Conservation (phyloP, 2,797 vertebrate species). For the Diceros bicornis region DNA sequence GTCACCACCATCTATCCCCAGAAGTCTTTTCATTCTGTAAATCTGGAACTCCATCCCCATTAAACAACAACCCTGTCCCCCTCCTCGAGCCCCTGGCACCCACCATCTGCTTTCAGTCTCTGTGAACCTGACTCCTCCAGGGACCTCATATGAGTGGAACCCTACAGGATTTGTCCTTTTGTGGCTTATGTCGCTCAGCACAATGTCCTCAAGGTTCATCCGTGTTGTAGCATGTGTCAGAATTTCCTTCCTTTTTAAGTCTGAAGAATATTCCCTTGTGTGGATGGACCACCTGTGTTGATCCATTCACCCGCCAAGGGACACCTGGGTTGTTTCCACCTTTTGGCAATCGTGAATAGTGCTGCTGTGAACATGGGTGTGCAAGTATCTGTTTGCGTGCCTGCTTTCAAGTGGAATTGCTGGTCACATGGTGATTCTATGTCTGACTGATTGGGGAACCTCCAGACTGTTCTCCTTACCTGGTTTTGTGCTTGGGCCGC, state of each 20-base stretch:
- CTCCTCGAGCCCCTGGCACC: background rate
- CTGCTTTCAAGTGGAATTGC: background rate
- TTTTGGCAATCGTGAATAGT: background rate
- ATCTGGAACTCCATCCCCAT: background rate
- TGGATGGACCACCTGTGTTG: background rate
- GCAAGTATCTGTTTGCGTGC: too few species aligned
- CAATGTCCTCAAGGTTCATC: too few species aligned
- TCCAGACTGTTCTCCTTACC: background rate
- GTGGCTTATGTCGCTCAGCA: background rate
- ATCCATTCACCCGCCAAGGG: rapidly evolving
- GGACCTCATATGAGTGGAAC: background rate
- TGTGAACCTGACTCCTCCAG: background rate
- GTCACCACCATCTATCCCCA: rapidly evolving
- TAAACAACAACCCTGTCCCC: background rate
- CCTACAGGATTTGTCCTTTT: background rate
- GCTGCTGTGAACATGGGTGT: background rate
- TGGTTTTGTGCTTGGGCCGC: background rate
- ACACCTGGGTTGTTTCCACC: background rate
- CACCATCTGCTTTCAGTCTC: background rate
- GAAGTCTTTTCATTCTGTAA: background rate
- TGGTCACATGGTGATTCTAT: background rate
- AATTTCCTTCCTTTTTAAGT: background rate
- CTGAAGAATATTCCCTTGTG: background rate
- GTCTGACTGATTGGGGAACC: background rate
- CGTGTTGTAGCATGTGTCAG: background rate